Percentiles rank a stretch among this genome's conserved stretches.
These are phyloP conservation scores for Spodoptera picta DNA, from an alignment of 2,888 invertebrate genomes.

Conservation along the genomic window DNA sequence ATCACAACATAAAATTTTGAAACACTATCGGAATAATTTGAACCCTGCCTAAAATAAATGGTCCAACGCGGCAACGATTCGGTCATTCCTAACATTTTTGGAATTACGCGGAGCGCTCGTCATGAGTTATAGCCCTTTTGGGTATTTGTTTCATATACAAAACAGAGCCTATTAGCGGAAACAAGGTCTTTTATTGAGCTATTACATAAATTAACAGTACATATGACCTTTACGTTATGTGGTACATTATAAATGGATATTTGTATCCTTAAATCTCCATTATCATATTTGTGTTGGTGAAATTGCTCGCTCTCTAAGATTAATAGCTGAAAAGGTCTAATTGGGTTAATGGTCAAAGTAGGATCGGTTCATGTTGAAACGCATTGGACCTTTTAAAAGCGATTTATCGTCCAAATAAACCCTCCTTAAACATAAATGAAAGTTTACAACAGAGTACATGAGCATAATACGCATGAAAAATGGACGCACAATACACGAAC, in stretches of 20 bases:
- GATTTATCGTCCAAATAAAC: slow-evolving; percentile 5
- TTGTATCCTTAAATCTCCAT: slow-evolving; percentile 52
- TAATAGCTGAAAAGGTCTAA: slow-evolving; percentile 48
- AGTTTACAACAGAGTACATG: slow-evolving; percentile 16
- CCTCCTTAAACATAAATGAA: slow-evolving; percentile 17
- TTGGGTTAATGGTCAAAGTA: slow-evolving; percentile 29
- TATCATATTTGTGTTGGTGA: slow-evolving; percentile 39
- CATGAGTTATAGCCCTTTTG: slow-evolving; percentile 62
- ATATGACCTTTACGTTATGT: slow-evolving; percentile 54
- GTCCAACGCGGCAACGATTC: slow-evolving; percentile 46
- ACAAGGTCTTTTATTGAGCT: slow-evolving; percentile 63
- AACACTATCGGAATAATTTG: slow-evolving; percentile 39
- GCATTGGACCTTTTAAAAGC: slow-evolving; percentile 9
- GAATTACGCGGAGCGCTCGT: slow-evolving; percentile 60
- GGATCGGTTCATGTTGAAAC: slow-evolving; percentile 24
- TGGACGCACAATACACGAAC: slow-evolving; percentile 33
- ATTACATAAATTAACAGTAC: slow-evolving; percentile 66
- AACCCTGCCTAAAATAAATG: slow-evolving; percentile 34
- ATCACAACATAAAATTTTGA: slow-evolving; percentile 2
- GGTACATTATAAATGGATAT: slow-evolving; percentile 53
- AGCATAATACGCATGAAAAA: slow-evolving; percentile 30
- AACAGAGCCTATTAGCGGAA: slow-evolving; percentile 62
- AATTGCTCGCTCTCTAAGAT: slow-evolving; percentile 43
- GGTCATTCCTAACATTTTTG: slow-evolving; percentile 60
- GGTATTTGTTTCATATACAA: slow-evolving; percentile 64